A percentile compares a stretch with the other conserved stretches of the same genome.
Conservation (phyloP, 2,888 invertebrate genomes). For the Drosophila mayaguana region DNA sequence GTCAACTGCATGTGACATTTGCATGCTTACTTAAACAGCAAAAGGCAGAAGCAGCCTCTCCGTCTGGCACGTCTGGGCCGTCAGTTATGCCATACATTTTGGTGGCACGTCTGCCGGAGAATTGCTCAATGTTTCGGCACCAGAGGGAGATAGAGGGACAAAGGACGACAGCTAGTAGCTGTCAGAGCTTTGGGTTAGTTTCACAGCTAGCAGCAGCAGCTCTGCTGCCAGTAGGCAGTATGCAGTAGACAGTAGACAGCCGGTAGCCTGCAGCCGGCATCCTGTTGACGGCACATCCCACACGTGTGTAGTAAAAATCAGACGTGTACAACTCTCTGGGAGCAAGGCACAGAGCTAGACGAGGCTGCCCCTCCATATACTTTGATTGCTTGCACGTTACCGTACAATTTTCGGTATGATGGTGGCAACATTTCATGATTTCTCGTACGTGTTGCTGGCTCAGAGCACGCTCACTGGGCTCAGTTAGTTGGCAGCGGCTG, state of each 20-base stretch:
- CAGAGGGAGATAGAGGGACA: neutral
- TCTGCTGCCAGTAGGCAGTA: slow-evolving; percentile 1
- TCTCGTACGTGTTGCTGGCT: slow-evolving; percentile 74
- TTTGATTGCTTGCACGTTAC: slow-evolving; percentile 82
- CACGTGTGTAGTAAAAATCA: slow-evolving; percentile 76
- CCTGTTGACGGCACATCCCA: slow-evolving; percentile 76
- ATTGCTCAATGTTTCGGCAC: slow-evolving; percentile 34
- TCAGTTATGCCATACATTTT: slow-evolving; percentile 65
- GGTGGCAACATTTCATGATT: slow-evolving; percentile 82
- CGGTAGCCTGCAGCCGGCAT: slow-evolving; percentile 38
- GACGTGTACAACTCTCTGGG: slow-evolving; percentile 56
- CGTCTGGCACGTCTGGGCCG: slow-evolving; percentile 55
- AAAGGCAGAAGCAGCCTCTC: slow-evolving; percentile 44
- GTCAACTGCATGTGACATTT: slow-evolving; percentile 72
- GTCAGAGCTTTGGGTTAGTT: slow-evolving; percentile 24
- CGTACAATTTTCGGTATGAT: slow-evolving; percentile 78
- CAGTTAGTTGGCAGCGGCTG: slow-evolving; percentile 39
- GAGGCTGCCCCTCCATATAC: slow-evolving; percentile 50
- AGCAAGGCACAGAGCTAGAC: slow-evolving; percentile 10
- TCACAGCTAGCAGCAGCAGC: slow-evolving; percentile 1
- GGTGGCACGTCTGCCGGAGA: slow-evolving; percentile 34
- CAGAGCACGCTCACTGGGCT: slow-evolving; percentile 64
- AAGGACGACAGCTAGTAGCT: slow-evolving; percentile 10
- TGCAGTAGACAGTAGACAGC: slow-evolving; percentile 6
- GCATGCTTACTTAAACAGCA: slow-evolving; percentile 80